Base-by-base conservation (phyloP, 2,888 invertebrate genomes). In the Drosophila multiciliata region DNA sequence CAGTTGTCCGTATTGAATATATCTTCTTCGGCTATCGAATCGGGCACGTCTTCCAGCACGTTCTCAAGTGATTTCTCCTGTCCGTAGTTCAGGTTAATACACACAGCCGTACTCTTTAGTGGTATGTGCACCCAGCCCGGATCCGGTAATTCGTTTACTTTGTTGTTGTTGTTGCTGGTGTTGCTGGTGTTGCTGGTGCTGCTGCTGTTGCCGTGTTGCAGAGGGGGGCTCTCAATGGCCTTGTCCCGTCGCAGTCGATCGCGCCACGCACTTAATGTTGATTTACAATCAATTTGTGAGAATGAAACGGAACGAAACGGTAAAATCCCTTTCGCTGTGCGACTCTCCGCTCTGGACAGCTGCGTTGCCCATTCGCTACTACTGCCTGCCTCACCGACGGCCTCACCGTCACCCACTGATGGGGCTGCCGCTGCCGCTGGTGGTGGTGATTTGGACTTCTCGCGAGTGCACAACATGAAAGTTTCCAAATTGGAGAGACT, bases 231-330 rank as follows among this genome's bases (percentile, higher is more conserved):
- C 57, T 91, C 92, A 73, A 91, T 75, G 59, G 92, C 87, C 71
- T 92, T 92, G 49, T 92, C 92, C 54, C 87, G 90, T 57, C 90
- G 87, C 49, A 91, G 83, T 54, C 90, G 91, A 81, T 93, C 92
- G 53, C 92, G 90, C 55, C 92, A 74, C n/a, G 92, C 89, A 80
- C 85, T 92, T 57, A 92, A 75, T 12, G 92, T 91, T 15, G 93
- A 93, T 77, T 94, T 93, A 87, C 96, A 96, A 92, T 97, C 97
- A 73, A 97, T 97, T 93, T 97, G 97, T 0, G 97, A 97, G 91
- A 98, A 97, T 9, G 97, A 97, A 8, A 97, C 97, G 90, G 97
- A 97, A 45, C 97, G 95, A 91, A 96, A 96, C 2, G 97, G 97
- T 83, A 96, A 72, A 68, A 67, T 95, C 72, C 95, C 94, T 89